These are phyloP conservation scores for Morelia viridis DNA, from an alignment of 2,797 vertebrate species.

Conservation along the genomic window DNA sequence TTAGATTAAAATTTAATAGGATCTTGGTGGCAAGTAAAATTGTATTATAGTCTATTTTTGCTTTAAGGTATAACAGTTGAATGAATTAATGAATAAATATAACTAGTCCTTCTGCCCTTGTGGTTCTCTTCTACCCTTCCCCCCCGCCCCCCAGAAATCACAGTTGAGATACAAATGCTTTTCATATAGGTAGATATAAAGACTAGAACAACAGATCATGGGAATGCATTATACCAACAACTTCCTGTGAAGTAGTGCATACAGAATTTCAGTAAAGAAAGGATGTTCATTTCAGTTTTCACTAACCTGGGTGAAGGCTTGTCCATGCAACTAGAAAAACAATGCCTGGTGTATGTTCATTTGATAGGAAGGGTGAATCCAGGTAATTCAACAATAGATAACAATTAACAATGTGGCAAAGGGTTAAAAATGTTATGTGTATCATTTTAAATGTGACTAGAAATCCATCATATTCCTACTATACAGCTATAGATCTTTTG, in stretches of 20 bases:
- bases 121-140: background rate
- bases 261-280: background rate
- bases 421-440: too few relatives aligned
- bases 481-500: too few relatives aligned
- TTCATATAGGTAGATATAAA: constrained; percentile 4
- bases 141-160: background rate
- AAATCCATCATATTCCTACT: too few relatives aligned
- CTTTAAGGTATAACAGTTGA: background rate
- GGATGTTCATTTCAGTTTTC: background rate
- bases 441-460: too few relatives aligned
- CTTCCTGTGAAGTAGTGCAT: background rate
- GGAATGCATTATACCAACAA: background rate
- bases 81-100: background rate
- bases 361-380: background rate
- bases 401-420: too few relatives aligned
- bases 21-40: background rate
- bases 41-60: background rate
- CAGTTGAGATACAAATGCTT: background rate
- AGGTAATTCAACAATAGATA: too few relatives aligned
- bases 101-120: background rate
- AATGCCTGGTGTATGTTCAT: background rate
- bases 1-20: background rate
- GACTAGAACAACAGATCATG: background rate
- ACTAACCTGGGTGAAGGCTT: background rate
- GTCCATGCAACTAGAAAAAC: background rate